phyloP scores from a whole-genome alignment of 2,113 vertebrate genomes.

The Lepus europaeus region DNA sequence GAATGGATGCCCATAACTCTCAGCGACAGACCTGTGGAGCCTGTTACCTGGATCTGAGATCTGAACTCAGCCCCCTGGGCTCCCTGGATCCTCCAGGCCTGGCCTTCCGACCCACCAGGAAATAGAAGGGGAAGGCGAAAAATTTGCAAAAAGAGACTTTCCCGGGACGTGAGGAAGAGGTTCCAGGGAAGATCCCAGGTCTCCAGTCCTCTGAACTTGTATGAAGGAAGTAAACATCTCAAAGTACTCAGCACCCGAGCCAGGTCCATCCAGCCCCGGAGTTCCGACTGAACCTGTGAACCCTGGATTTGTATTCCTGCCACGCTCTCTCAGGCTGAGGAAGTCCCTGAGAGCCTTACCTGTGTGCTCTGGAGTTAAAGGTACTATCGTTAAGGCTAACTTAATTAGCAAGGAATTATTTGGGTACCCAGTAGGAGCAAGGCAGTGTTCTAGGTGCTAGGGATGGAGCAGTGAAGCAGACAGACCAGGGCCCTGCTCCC shows the following conservation, averaged over 20 bases:
- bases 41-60: neutral
- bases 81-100: neutral
- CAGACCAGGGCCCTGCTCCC: neutral
- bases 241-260: neutral
- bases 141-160: neutral
- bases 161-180: neutral
- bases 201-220: neutral
- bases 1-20: neutral
- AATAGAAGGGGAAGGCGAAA: neutral
- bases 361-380: neutral
- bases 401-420: constrained; percentile 6
- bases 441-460: neutral
- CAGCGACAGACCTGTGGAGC: neutral
- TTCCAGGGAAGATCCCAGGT: neutral
- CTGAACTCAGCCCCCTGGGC: neutral
- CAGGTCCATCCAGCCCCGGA: too few relatives aligned
- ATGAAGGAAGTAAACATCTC: neutral
- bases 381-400: neutral
- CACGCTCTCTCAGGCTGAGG: neutral
- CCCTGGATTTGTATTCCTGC: neutral
- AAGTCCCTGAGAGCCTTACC: neutral
- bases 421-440: neutral
- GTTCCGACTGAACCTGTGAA: too few relatives aligned
- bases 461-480: neutral
- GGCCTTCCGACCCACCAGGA: neutral